Evolutionary conservation across 1,140 invertebrate genomes (phyloP).

Genomic region (Magallana gigas): DNA sequence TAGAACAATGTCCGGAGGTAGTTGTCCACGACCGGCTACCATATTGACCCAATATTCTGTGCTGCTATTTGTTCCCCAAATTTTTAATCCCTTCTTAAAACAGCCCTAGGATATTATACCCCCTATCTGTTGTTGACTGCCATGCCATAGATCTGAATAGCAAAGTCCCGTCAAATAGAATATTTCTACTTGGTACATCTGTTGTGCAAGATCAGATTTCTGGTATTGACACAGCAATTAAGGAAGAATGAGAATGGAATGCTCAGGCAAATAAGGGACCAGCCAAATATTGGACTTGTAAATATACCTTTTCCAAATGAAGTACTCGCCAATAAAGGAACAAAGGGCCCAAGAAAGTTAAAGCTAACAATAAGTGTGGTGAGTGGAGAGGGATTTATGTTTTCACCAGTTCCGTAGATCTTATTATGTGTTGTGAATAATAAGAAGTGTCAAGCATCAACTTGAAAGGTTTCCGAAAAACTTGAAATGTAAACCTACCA

Average conservation of each 20-base stretch:
- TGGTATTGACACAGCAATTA: slow-evolving; percentile 30
- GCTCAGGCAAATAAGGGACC: neutral
- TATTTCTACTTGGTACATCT: slow-evolving; percentile 13
- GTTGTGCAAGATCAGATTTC: slow-evolving; percentile 30
- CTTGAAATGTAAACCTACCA: neutral
- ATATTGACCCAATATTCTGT: neutral
- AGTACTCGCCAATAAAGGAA: slow-evolving; percentile 12
- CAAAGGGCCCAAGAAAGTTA: neutral
- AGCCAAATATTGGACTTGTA: slow-evolving; percentile 16
- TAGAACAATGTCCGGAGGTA: neutral
- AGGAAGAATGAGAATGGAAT: neutral
- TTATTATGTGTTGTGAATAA: neutral
- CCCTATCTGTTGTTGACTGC: neutral
- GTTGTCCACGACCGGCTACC: neutral
- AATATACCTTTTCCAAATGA: slow-evolving; percentile 27
- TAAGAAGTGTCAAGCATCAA: neutral
- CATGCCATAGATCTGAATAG: neutral
- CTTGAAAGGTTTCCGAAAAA: slow-evolving; percentile 19
- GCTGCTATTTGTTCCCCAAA: slow-evolving; percentile 2
- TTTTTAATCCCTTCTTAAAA: slow-evolving; percentile 32
- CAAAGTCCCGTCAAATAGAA: neutral
- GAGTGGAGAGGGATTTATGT: neutral
- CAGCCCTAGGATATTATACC: slow-evolving; percentile 28
- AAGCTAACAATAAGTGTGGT: slow-evolving; percentile 3
- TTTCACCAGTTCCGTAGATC: neutral